Evolutionary conservation across 1,140 invertebrate species (phyloP), one percentile per base, ranked within the genome.

Genomic region (Acyrthosiphon pisum): DNA sequence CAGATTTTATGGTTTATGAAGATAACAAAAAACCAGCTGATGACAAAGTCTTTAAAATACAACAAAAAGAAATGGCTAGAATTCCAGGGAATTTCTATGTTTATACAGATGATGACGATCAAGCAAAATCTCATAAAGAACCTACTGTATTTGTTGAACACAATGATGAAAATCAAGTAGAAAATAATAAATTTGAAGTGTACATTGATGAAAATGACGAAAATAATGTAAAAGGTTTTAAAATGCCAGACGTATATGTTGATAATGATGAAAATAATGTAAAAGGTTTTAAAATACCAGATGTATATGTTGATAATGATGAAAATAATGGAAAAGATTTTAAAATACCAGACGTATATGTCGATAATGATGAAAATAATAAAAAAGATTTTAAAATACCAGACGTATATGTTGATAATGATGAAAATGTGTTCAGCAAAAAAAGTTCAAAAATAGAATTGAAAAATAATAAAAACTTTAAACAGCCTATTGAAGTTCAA

Each of bases 1-100:
- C 90, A 76, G 41, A 91, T 76, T 91, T 91, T 76, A n/a, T 91
- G 53, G 90, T 91, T 37, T 91, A 68, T 76, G 37, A 91, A 91
- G 56, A 91, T 44, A 46, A 90, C 83, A 83, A 86, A 44, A 41
- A 23, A 41, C 23, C 83, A 14, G 11, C 30, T 44, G 37, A 26
- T 7, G 7, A 44, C 83, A 46, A 86, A 26, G 41, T 18, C 9
- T 88, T 50, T n/a, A 35, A 50, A 35, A 35, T n/a, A 48, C 46
- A 88, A 48, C 9, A 87, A 88, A 88, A 88, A n/a, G n/a, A 88
- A 7, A n/a, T 50, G 6, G 22, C 48, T 6, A 91, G 0, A 91
- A 91, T 35, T 60, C 4, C 22, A 91, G 20, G 23, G 2, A 7
- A 50, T 20, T 76, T 44, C 22, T n/a, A 48, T 91, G 60, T 76